Evolutionary conservation across 2,113 vertebrate species (phyloP), one percentile per base, ranked within the genome.

Genomic region (Tricholaema leucomelas): DNA sequence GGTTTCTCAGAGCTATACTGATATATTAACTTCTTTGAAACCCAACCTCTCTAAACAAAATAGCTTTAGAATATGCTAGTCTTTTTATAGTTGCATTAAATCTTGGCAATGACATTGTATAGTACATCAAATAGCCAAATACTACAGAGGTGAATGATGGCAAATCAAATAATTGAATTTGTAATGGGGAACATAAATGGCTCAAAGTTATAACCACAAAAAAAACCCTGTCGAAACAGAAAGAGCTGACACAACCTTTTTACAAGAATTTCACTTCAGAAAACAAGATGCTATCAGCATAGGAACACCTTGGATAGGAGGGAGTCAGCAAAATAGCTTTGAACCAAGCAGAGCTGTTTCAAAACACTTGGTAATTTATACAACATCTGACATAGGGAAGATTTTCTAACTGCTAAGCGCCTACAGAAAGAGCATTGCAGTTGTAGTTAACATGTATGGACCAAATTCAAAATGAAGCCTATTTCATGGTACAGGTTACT

Each of bases 101-200:
- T 81, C 63, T 92, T 66, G 10, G 55, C 54, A 91, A 40, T 15
- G 12, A 55, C 33, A 73, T 58, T 79, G 50, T 38, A 31, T 7
- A 73, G 30, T 42, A 20, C 74, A 93, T 69, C 55, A 86, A 90
- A 90, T 81, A 59, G 79, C 73, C 74, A 65, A 80, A 63, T 92
- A 92, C 81, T 90, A 82, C 38, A 67, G 81, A 84, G 54, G 42
- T 61, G 56, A 94, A 81, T 91, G 91, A 89, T 81, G 75, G 79
- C 59, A 94, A 94, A 88, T 91, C 46, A 88, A 92, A 93, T 93
- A 94, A 94, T 88, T 75, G 85, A 92, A 93, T 91, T 92, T 94
- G 84, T 90, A 96, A 93, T 79, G 69, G 73, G 2, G 36, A 93
- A 88, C 77, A 88, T 84, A 93, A 94, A 85, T 35, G 71, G 76